Percentiles rank a stretch among this genome's conserved stretches.
Evolutionary conservation across 2,113 vertebrate genomes (phyloP).

Genomic region (Meles meles): DNA sequence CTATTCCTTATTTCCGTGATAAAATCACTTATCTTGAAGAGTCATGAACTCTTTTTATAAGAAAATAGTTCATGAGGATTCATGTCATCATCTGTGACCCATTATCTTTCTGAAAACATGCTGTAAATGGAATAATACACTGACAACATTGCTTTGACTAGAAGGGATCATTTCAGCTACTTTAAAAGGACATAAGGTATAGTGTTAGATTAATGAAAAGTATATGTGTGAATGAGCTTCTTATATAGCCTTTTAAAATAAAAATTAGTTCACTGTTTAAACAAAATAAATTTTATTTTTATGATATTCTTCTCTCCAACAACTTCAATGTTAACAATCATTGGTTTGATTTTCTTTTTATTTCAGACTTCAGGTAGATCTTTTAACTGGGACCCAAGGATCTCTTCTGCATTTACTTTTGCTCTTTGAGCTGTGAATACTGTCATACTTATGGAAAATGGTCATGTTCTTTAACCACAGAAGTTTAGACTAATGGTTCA

Average conservation of each 20-base stretch:
- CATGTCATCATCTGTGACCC: constrained; percentile 12
- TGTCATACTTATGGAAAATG: background rate
- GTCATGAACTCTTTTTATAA: constrained; percentile 17
- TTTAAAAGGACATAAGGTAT: background rate
- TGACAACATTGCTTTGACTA: background rate
- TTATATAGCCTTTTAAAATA: background rate
- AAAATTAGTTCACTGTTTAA: background rate
- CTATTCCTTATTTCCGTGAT: constrained; percentile 27
- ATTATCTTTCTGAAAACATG: background rate
- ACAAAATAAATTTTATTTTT: background rate
- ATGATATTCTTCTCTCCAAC: background rate
- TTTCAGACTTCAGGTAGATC: background rate
- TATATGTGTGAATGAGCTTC: background rate
- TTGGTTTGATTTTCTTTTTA: background rate
- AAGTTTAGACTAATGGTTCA: background rate
- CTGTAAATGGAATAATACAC: background rate
- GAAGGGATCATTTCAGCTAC: background rate
- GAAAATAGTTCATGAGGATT: background rate
- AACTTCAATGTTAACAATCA: background rate
- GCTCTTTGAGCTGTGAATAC: background rate
- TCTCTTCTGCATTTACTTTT: background rate
- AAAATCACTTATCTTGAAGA: constrained; percentile 26
- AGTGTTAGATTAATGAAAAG: background rate
- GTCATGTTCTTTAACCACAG: background rate
- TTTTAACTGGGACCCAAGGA: background rate